Evolutionary conservation across 2,797 vertebrate genomes (phyloP), one percentile per base, ranked within the genome.

Genomic region (Knipowitschia caucasica): DNA sequence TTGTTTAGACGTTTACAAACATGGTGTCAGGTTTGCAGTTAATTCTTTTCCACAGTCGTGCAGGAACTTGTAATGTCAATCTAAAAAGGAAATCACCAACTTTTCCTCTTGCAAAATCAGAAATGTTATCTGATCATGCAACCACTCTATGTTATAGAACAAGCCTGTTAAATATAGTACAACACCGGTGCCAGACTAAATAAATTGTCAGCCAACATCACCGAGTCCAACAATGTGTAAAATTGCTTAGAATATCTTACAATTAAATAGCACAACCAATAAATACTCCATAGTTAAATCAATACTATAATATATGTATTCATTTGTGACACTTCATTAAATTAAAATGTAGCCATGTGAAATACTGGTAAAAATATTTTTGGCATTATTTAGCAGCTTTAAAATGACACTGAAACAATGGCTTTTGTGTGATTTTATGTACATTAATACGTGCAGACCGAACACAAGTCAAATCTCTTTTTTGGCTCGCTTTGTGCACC

Each of bases 351-450:
- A 43, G 68, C 72, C 65, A 63, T 64, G 52, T 62, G 42, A 58
- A 81, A 71, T 83, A 75, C 62, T 78, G 56, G 83, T 66, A 64
- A 82, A 75, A 83, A 67, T 69, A 77, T 89, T 88, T 92, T 92
- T 91, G 90, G 90, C 88, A 89, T 91, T 78, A 84, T 81, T 86
- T 88, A 91, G 90, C 90, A 91, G 90, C 91, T 87, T 89, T 86
- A 79, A 85, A 83, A 82, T 82, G 76, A 87, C 82, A 85, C 77
- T 83, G 67, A 87, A 82, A 90, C 76, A 79, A 91, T 91, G 90
- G 90, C 89, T 91, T 91, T 75, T 72, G 79, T 82, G 82, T 78
- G 77, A 83, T 71, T 65, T 53, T 83, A 84, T 86, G 40, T 86
- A 86, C 80, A 88, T 73, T 73, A 58, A 77, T 78, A 71, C 64